Evolutionary conservation across 2,113 vertebrate genomes (phyloP), one percentile per base, ranked within the genome.

Genomic region (Illadopsis cleaveri): DNA sequence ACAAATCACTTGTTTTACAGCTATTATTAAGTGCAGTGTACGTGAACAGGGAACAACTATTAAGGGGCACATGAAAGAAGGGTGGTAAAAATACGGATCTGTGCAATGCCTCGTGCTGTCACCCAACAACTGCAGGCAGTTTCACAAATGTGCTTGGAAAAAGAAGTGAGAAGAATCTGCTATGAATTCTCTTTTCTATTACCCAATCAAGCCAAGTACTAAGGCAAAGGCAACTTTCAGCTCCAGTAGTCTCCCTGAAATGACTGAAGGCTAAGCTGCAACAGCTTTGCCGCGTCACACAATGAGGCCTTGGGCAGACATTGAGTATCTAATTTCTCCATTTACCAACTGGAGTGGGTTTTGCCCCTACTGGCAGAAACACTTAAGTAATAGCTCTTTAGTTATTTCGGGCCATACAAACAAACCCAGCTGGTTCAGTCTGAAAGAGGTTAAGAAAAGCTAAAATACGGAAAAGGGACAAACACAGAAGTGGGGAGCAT

Each of bases 221-320:
- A 80, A 78, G 31, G 57, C 48, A 92, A 85, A 76, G 48, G 28
- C 33, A 89, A 50, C 28, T 82, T 89, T 40, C 37, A 79, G 31
- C 38, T 89, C 15, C 35, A 83, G 51, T 7, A 57, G 19, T 27
- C 17, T 86, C 37, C 72, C 37, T 64, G 69, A 75, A 94, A 82
- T 9, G 50, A 62, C 25, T n/a, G 57, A 72, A 61, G 30, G 37
- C 40, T 65, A 56, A 91, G 48, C 60, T 79, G 31, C 37, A 93
- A 89, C 61, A 89, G 90, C 88, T 91, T 93, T 94, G 30, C 47
- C 93, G 65, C 61, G 56, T 93, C 53, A 72, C 37, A 80, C 11
- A 54, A 15, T 0, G 3, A 91, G 60, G 51, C 51, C 47, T 89
- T 81, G 68, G 50, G 61, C 42, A 92, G 45, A 42, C 8, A 42